These are phyloP conservation scores for Menidia menidia DNA, from an alignment of 2,797 vertebrate genomes.

Conservation along the genomic window DNA sequence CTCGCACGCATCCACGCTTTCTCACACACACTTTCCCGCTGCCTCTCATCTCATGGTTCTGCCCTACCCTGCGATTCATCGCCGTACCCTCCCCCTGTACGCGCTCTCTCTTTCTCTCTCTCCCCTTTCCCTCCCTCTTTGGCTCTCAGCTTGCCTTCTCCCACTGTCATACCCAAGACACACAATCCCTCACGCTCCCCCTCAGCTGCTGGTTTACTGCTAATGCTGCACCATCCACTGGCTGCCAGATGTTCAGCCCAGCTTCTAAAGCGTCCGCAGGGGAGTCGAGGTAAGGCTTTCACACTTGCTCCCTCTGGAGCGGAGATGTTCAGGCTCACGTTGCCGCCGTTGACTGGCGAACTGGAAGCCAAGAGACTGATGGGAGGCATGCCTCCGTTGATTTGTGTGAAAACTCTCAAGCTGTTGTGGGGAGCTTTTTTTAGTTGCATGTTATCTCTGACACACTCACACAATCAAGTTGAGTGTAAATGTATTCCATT, in stretches of 20 bases:
- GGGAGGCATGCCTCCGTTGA: constrained; percentile 29
- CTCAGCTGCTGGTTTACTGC: constrained; percentile 57
- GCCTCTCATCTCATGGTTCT: constrained; percentile 66
- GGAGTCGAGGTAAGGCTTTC: constrained; percentile 72
- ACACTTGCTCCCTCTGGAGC: constrained; percentile 25
- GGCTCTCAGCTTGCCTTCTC: constrained; percentile 21
- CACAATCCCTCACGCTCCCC: constrained; percentile 43
- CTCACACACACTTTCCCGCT: constrained; percentile 24
- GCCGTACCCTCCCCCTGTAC: constrained; percentile 66
- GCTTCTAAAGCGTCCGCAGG: constrained; percentile 69
- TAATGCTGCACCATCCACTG: constrained; percentile 68
- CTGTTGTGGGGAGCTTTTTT: constrained; percentile 46
- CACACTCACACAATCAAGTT: constrained; percentile 19
- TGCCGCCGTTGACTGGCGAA: constrained; percentile 31
- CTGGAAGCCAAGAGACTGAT: constrained; percentile 47
- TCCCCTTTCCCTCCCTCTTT: too few relatives aligned
- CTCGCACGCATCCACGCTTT: constrained; percentile 12
- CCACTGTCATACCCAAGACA: constrained; percentile 33
- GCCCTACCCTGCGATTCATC: constrained; percentile 54
- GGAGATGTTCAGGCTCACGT: constrained; percentile 23
- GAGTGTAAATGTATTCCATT: constrained; percentile 18
- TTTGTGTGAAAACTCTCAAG: constrained; percentile 68
- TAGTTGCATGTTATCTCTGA: constrained; percentile 45
- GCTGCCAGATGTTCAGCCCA: constrained; percentile 74
- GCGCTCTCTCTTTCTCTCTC: constrained; percentile 29